Percentiles rank a stretch among this genome's conserved stretches.
phyloP scores from a whole-genome alignment of 2,113 vertebrate species.

The Ophthalmotilapia sp. region DNA sequence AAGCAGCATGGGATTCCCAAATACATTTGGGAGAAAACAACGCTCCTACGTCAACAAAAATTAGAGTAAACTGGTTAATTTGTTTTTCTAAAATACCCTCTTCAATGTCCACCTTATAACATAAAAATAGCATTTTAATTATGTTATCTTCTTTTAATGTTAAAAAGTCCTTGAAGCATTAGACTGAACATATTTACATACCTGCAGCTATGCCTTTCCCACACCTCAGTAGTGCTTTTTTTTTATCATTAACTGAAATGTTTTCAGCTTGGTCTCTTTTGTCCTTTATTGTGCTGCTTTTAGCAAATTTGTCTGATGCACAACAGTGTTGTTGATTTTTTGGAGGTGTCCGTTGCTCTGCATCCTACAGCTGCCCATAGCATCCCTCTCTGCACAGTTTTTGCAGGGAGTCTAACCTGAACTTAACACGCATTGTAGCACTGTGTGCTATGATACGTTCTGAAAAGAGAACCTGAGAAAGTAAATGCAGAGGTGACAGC shows the following conservation, averaged over 20 bases:
- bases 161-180: neutral
- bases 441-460: neutral
- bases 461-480: neutral
- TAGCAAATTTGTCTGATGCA: neutral
- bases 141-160: neutral
- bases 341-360: neutral
- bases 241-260: neutral
- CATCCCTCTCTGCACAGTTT: neutral
- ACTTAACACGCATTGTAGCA: neutral
- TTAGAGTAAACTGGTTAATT: neutral
- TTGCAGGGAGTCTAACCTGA: neutral
- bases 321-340: neutral
- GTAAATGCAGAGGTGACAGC: neutral
- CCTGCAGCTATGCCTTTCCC: neutral
- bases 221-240: neutral
- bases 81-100: neutral
- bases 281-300: neutral
- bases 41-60: neutral
- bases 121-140: neutral
- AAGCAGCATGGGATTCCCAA: neutral
- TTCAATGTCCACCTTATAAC: neutral
- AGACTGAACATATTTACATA: neutral
- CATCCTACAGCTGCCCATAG: neutral
- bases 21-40: neutral
- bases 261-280: neutral